phyloP scores from a whole-genome alignment of 1,140 invertebrate genomes.

The Palaemon carinicauda region DNA sequence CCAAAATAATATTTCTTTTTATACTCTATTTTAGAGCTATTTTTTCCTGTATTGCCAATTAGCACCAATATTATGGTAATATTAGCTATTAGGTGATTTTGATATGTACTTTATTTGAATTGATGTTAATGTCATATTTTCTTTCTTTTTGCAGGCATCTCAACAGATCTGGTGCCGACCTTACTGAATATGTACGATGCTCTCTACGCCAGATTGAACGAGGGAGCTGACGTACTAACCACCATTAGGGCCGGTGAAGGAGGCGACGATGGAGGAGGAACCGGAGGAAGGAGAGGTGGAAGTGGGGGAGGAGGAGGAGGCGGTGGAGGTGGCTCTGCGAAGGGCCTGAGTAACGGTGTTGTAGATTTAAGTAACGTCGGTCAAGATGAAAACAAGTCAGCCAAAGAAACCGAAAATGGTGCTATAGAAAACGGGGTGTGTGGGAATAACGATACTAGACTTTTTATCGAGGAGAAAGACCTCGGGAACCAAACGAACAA shows the following conservation, averaged over 20 bases:
- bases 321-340: not conserved
- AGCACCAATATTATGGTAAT: too few relatives aligned
- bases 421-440: constrained; percentile 28
- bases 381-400: not conserved
- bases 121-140: constrained; percentile 34
- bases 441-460: not conserved
- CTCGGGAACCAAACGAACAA: not conserved
- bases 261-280: not conserved
- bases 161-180: constrained; percentile 73
- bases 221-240: constrained; percentile 26
- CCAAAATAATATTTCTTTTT: not conserved
- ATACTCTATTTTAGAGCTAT: not conserved
- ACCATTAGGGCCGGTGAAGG: constrained; percentile 32
- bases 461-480: constrained; percentile 10
- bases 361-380: constrained; percentile 7
- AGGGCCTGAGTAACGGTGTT: not conserved
- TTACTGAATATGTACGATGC: constrained; percentile 75
- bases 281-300: not conserved
- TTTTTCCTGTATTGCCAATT: not conserved
- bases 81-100: too few relatives aligned
- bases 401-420: constrained; percentile 38
- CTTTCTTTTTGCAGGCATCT: constrained; percentile 69
- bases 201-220: constrained; percentile 65
- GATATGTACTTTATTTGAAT: too few relatives aligned
- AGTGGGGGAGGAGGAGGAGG: not conserved